Percentiles rank a stretch among this genome's conserved stretches.
Conservation (phyloP, 2,113 vertebrate species). For the Pelusios castaneus region DNA sequence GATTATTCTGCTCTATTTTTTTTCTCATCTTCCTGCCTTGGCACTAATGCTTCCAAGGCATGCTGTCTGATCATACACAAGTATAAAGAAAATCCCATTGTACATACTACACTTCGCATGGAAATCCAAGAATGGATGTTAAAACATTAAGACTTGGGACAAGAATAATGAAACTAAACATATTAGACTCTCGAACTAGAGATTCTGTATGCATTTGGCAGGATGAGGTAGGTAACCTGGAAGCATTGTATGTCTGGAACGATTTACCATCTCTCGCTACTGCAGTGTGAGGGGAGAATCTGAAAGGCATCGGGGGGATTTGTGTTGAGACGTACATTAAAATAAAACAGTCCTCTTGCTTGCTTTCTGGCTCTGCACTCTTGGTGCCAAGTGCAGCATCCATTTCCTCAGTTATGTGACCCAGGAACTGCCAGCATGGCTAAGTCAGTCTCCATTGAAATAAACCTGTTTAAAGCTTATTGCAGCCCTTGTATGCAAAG, state of each 20-base stretch:
- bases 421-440: not conserved
- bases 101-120: not conserved
- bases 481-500: not conserved
- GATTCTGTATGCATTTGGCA: not conserved
- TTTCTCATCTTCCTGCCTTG: too few relatives aligned
- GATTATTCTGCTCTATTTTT: too few relatives aligned
- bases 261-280: not conserved
- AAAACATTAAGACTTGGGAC: not conserved
- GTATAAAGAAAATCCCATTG: not conserved
- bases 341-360: not conserved
- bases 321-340: not conserved
- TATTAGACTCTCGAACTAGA: not conserved
- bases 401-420: not conserved
- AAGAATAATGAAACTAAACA: not conserved
- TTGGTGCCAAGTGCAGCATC: not conserved
- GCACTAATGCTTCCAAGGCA: too few relatives aligned
- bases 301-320: not conserved
- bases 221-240: not conserved
- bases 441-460: not conserved
- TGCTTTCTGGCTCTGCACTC: not conserved
- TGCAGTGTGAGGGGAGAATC: not conserved
- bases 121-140: not conserved
- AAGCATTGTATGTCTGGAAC: not conserved
- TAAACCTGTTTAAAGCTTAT: not conserved
- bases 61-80: fast-evolving